phyloP scores from a whole-genome alignment of 2,888 invertebrate species.

The Philereme vetulata region DNA sequence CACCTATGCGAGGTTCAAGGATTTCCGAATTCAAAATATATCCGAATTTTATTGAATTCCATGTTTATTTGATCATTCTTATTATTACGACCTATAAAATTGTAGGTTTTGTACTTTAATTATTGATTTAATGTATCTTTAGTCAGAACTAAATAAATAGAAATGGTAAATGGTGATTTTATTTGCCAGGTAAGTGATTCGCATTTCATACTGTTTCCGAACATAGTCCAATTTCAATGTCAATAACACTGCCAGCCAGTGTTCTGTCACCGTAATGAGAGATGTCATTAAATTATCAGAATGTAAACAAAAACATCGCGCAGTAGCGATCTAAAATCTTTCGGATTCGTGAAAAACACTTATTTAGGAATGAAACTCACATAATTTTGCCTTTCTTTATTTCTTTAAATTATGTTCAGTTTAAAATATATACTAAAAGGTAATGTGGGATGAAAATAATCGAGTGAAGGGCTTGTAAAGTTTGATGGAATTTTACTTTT shows the following conservation, averaged over 20 bases:
- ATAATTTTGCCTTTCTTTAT: not conserved
- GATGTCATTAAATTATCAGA: not conserved
- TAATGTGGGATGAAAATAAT: not conserved
- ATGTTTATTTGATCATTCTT: too few relatives aligned
- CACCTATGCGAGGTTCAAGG: not conserved
- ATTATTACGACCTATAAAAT: not conserved
- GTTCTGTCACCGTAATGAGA: constrained; percentile 9
- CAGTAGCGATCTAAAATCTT: not conserved
- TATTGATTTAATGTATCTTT: not conserved
- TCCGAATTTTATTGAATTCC: not conserved
- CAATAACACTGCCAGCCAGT: constrained; percentile 15
- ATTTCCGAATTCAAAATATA: not conserved
- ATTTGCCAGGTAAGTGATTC: not conserved
- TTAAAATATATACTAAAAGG: not conserved
- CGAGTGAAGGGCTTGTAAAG: not conserved
- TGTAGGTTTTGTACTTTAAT: not conserved
- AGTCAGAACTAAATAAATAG: too few relatives aligned
- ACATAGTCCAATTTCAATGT: constrained; percentile 7
- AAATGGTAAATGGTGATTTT: not conserved
- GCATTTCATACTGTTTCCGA: constrained; percentile 1
- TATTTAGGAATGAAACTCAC: constrained; percentile 1
- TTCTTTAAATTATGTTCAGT: not conserved
- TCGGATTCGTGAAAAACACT: not conserved
- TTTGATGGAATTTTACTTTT: not conserved
- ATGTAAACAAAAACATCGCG: constrained; percentile 17